Percentiles rank a stretch among this genome's conserved stretches.
Conservation (phyloP, 2,888 invertebrate species). For the Cepaea hortensis region DNA sequence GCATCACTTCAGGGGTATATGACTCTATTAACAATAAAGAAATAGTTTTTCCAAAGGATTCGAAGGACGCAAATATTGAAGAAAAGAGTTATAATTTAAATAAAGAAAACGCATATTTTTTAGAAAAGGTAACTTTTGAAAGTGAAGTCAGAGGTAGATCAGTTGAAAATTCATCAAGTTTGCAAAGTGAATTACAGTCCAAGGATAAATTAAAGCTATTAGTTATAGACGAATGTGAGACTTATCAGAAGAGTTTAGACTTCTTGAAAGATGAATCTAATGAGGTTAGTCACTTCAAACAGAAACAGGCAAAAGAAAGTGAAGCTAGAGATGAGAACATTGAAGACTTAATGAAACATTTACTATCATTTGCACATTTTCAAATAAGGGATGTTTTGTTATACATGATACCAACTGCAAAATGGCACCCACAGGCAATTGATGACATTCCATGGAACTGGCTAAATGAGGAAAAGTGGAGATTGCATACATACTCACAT, state of each 20-base stretch:
- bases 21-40: not conserved
- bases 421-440: constrained; percentile 25
- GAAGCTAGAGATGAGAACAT: not conserved
- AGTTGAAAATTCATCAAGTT: too few species aligned
- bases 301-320: not conserved
- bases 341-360: not conserved
- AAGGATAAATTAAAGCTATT: not conserved
- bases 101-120: not conserved
- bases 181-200: not conserved
- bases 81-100: not conserved
- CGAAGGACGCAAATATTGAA: not conserved
- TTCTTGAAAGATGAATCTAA: not conserved
- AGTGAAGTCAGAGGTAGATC: too few species aligned
- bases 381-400: constrained; percentile 5
- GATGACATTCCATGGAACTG: constrained; percentile 41
- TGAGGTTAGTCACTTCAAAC: not conserved
- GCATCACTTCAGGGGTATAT: not conserved
- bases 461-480: constrained; percentile 40
- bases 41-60: not conserved
- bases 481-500: constrained; percentile 32
- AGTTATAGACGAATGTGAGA: not conserved
- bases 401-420: not conserved
- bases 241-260: not conserved
- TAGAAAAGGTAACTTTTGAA: not conserved
- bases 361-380: not conserved